Percentiles rank a stretch among this genome's conserved stretches.
phyloP scores from a whole-genome alignment of 2,797 vertebrate species.

The Pygocentrus nattereri region DNA sequence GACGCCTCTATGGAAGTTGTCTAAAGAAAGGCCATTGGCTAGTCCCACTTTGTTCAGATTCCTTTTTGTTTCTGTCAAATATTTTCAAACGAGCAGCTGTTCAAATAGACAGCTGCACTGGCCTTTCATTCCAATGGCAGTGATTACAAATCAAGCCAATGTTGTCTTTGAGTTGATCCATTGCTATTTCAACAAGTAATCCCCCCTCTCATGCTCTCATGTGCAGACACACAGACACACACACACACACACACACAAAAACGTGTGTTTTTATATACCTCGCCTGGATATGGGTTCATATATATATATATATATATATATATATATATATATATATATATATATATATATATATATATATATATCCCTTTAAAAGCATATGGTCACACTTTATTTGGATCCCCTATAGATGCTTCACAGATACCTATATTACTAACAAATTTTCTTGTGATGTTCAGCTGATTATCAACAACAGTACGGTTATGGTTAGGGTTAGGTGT shows the following conservation, averaged over 20 bases:
- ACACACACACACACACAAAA: constrained; percentile 31
- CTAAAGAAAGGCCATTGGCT: constrained; percentile 69
- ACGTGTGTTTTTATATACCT: background rate
- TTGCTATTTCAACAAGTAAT: constrained; percentile 80
- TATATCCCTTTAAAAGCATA: background rate
- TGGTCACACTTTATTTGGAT: no score
- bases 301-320: no score
- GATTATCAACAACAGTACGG: no score
- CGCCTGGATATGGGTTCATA: background rate
- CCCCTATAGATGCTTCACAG: no score
- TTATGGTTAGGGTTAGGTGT: no score
- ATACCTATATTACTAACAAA: no score
- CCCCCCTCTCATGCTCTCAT: constrained; percentile 57
- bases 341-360: no score
- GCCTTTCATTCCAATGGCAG: constrained; percentile 72
- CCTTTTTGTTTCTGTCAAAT: constrained; percentile 66
- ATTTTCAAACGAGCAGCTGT: constrained; percentile 81
- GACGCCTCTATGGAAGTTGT: constrained; percentile 9
- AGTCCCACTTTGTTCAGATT: constrained; percentile 70
- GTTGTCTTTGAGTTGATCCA: constrained; percentile 84
- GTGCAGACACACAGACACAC: constrained; percentile 40
- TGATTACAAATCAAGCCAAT: constrained; percentile 81
- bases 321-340: no score
- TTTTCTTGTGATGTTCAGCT: no score
- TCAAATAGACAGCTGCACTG: constrained; percentile 79